Base-by-base conservation (phyloP, 2,113 vertebrate species). In the Cololabis saira region DNA sequence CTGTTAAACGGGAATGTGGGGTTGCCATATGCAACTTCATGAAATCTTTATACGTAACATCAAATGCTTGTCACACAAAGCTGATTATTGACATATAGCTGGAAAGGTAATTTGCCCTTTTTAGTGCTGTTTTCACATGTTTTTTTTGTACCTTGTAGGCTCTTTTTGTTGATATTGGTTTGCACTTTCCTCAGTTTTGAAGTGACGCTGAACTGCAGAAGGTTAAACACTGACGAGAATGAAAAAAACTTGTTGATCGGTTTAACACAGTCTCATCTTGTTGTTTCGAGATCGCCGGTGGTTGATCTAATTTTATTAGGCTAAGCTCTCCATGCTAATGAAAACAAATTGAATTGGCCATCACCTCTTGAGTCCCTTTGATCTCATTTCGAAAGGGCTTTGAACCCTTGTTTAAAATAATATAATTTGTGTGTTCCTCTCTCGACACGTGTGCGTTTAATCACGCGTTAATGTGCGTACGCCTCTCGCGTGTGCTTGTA, bases 391-490 rank as follows among this genome's bases (percentile, higher is more conserved):
- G 14, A 64, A 66, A 50, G 37, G 55, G 24, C 52, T 72, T 69
- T 61, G 50, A 52, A 73, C 49, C 18, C 56, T 30, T 56, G 22
- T 83, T 76, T 58, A 55, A 85, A 84, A 71, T 76, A 59, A 78
- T 73, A 57, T 55, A 70, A 72, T 72, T 68, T 57, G 42, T 73
- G 59, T 53, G 24, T 56, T 56, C 58, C 12, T 2, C 16, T 1
- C 21, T 59, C 40, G 53, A 6, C 40, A 45, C 58, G 17, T 41
- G 22, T 47, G 17, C 54, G 40, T 71, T 74, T 77, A 74, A 69
- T 76, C 62, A 62, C 73, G 52, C 60, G 62, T 74, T 53, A 54
- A 67, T 59, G 21, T 73, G 57, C 37, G 37, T 73, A 68, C 63
- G 54, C 59, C 19, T 19, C 11, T 30, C 10, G 44, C 18, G 53